These are phyloP conservation scores for Hoplostethus mediterraneus DNA, from an alignment of 2,797 vertebrate genomes.

Conservation along the genomic window DNA sequence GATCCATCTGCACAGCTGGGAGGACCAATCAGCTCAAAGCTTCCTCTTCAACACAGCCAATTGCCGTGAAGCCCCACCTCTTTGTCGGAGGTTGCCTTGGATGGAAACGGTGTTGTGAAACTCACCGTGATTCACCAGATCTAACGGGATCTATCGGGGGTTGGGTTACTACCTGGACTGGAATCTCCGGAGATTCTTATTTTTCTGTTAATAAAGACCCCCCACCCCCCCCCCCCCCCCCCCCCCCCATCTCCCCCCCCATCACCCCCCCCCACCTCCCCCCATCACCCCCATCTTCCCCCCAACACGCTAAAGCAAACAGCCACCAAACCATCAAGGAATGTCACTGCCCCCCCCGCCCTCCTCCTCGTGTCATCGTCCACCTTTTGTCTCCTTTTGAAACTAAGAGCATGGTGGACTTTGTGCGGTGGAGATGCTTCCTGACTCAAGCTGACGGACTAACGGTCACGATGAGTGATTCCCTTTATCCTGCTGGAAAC, in stretches of 20 bases:
- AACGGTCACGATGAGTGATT: neutral
- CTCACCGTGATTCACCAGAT: neutral
- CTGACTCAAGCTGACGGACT: constrained; percentile 32
- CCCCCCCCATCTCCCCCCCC: neutral
- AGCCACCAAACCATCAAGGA: no score
- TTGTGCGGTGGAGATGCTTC: constrained; percentile 7
- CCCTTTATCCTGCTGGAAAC: neutral
- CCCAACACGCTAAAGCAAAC: no score
- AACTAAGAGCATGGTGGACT: constrained; percentile 10
- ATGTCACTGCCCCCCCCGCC: neutral
- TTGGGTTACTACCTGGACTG: constrained; percentile 8
- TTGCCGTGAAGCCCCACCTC: constrained; percentile 22
- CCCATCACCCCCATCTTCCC: neutral
- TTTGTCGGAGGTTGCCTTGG: neutral
- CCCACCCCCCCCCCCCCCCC: neutral
- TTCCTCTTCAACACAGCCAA: constrained; percentile 14
- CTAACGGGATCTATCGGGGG: constrained; percentile 21
- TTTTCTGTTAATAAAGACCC: neutral
- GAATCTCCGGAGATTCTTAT: no score
- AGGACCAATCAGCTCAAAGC: neutral
- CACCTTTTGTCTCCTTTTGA: constrained; percentile 6
- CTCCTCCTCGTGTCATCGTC: neutral
- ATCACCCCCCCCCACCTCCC: neutral
- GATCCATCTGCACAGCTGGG: constrained; percentile 39
- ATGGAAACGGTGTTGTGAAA: neutral